Conservation (phyloP, 2,113 vertebrate species). For the Heterochromis multidens region DNA sequence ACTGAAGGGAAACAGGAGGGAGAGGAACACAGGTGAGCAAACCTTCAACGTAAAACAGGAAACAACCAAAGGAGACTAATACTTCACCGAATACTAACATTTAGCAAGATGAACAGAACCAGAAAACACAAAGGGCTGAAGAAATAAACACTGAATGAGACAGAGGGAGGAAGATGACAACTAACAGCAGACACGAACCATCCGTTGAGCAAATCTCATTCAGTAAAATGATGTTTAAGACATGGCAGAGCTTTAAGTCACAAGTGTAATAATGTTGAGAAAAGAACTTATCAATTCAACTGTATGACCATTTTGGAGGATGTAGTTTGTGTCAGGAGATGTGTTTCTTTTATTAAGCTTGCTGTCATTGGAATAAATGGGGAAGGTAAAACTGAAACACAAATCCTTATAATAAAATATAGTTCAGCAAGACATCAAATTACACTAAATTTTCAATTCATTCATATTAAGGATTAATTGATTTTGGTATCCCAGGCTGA, state of each 20-base stretch:
- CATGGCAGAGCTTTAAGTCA: too few species aligned
- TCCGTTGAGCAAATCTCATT: too few species aligned
- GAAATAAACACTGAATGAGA: fast-evolving
- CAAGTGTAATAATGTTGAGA: too few species aligned
- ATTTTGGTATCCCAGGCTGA: background rate
- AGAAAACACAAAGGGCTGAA: background rate
- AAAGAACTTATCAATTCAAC: too few species aligned
- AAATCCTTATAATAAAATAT: background rate
- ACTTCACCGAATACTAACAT: background rate
- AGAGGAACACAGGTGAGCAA: background rate
- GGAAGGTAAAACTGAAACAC: background rate
- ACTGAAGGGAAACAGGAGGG: background rate
- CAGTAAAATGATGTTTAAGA: too few species aligned
- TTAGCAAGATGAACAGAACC: background rate
- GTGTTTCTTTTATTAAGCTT: background rate
- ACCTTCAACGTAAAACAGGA: background rate
- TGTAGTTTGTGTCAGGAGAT: background rate
- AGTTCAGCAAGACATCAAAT: background rate
- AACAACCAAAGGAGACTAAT: background rate
- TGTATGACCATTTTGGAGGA: background rate
- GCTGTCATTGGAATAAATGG: background rate
- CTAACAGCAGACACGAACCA: background rate
- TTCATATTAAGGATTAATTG: background rate
- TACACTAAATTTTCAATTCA: background rate
- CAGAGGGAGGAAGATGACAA: fast-evolving